These are phyloP conservation scores for Neogale vison DNA, from an alignment of 2,113 vertebrate genomes.

Conservation along the genomic window DNA sequence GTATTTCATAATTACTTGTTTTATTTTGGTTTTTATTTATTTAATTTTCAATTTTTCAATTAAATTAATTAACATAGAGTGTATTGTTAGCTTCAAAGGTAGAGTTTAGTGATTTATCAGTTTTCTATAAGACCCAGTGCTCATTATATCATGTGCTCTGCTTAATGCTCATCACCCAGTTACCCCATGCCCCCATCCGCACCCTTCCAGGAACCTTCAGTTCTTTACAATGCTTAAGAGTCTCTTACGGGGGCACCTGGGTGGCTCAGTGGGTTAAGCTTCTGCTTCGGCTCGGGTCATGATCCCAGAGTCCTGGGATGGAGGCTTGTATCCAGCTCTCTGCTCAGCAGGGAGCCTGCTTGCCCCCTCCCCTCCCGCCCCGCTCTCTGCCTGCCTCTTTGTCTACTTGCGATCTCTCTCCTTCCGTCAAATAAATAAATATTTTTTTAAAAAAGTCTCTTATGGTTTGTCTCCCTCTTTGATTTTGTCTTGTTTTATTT, in stretches of 20 bases:
- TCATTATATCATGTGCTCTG: background rate
- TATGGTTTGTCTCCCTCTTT: background rate
- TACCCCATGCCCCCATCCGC: background rate
- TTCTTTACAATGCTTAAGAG: background rate
- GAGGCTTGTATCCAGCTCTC: no score
- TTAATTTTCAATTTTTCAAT: background rate
- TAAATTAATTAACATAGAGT: background rate
- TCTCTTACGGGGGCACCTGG: background rate
- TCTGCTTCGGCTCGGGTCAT: no score
- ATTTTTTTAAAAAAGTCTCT: background rate
- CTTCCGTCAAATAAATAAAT: no score
- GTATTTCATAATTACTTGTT: background rate
- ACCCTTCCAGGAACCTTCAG: background rate
- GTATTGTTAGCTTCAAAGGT: background rate
- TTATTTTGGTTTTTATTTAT: background rate
- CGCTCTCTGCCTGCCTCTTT: no score
- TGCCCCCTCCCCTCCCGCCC: no score
- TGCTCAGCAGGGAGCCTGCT: no score
- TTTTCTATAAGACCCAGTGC: background rate
- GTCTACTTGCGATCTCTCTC: no score
- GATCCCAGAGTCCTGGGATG: no score
- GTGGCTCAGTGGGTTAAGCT: no score
- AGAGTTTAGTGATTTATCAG: background rate
- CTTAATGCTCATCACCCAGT: background rate
- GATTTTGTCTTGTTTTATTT: background rate